Conservation (phyloP, 2,797 vertebrate genomes). For the Channa striata region DNA sequence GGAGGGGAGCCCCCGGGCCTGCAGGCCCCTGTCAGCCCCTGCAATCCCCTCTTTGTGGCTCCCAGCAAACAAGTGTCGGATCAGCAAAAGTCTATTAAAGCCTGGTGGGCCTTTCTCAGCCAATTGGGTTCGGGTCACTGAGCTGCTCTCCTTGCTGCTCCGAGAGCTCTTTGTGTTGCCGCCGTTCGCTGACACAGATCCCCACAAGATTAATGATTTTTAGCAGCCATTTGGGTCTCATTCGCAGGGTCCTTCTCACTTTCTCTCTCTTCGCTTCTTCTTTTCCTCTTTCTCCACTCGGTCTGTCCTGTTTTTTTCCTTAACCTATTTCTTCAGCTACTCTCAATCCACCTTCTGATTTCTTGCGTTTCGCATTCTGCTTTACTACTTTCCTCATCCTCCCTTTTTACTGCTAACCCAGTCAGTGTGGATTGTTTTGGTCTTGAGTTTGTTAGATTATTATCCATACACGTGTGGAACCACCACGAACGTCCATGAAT, state of each 20-base stretch:
- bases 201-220: slow-evolving; percentile 99
- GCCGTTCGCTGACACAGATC: slow-evolving; percentile 93
- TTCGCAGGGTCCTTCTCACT: slow-evolving; percentile 68
- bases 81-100: slow-evolving; percentile 99
- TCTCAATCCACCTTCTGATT: slow-evolving; percentile 24
- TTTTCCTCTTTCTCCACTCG: slow-evolving; percentile 36
- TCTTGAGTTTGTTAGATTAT: slow-evolving; percentile 36
- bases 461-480: slow-evolving; percentile 21
- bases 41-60: slow-evolving; percentile 99
- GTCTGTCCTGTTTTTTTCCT: slow-evolving; percentile 47
- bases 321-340: slow-evolving; percentile 46
- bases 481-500: slow-evolving; percentile 1
- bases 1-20: slow-evolving; percentile 93
- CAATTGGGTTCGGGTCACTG: slow-evolving; percentile 99
- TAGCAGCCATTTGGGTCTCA: slow-evolving; percentile 83
- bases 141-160: slow-evolving; percentile 97
- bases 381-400: slow-evolving; percentile 34
- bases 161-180: slow-evolving; percentile 90
- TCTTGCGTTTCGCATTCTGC: slow-evolving; percentile 23
- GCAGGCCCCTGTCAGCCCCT: slow-evolving; percentile 96
- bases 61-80: slow-evolving; percentile 99
- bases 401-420: slow-evolving; percentile 24
- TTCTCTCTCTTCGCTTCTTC: slow-evolving; percentile 53
- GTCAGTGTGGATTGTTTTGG: slow-evolving; percentile 27
- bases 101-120: slow-evolving; percentile 99